These are phyloP conservation scores for Plutomurus gul DNA, from an alignment of 1,140 invertebrate genomes.

Conservation along the genomic window DNA sequence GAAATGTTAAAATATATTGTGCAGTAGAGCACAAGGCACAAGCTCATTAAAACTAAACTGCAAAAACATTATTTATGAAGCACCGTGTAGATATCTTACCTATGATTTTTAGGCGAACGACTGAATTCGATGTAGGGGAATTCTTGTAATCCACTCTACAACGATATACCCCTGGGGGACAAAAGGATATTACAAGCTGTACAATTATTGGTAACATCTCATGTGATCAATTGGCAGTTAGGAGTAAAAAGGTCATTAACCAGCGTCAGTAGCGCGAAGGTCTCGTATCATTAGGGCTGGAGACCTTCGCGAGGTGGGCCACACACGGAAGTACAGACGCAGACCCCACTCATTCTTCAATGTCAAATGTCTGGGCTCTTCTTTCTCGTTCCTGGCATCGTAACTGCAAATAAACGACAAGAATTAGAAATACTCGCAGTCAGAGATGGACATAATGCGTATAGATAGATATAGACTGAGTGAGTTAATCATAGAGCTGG, in stretches of 20 bases:
- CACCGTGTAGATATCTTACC: too few species aligned
- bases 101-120: slow-evolving; percentile 58
- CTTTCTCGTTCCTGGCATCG: slow-evolving; percentile 45
- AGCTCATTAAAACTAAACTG: too few species aligned
- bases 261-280: slow-evolving; percentile 33
- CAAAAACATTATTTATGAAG: too few species aligned
- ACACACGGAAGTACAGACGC: slow-evolving; percentile 51
- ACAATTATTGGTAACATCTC: background rate
- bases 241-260: too few species aligned
- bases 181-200: background rate
- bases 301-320: slow-evolving; percentile 24
- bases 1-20: too few species aligned
- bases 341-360: slow-evolving; percentile 53
- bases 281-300: slow-evolving; percentile 52
- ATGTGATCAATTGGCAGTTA: too few species aligned
- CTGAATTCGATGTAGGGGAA: slow-evolving; percentile 58
- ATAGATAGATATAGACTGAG: too few species aligned
- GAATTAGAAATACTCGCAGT: slow-evolving; percentile 5
- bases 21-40: too few species aligned
- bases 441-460: too few species aligned
- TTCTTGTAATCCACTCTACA: slow-evolving; percentile 59
- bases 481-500: too few species aligned
- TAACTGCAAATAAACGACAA: slow-evolving; percentile 43
- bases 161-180: slow-evolving; percentile 56
- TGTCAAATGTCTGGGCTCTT: slow-evolving; percentile 48